These are phyloP conservation scores for Hippolais icterina DNA, from an alignment of 2,113 vertebrate genomes.

Conservation along the genomic window DNA sequence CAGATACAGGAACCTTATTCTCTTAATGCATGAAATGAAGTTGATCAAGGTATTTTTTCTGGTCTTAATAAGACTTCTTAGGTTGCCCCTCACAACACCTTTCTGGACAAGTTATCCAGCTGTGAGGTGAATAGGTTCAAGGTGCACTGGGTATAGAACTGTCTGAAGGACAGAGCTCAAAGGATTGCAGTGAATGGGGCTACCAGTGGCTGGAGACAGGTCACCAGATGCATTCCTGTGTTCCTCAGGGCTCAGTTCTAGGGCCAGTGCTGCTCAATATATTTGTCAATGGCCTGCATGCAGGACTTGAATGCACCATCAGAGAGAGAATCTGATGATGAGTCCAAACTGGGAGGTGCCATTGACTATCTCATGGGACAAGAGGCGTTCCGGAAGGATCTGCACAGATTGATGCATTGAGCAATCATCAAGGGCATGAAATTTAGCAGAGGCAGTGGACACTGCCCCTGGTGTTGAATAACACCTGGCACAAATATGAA, in stretches of 20 bases:
- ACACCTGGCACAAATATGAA: not conserved
- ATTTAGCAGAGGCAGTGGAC: not conserved
- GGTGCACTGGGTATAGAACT: not conserved
- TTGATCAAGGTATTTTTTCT: not conserved
- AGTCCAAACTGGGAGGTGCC: not conserved
- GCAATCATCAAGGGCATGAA: not conserved
- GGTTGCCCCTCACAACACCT: not conserved
- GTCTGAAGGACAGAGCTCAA: not conserved
- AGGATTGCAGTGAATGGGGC: not conserved
- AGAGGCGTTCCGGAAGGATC: not conserved
- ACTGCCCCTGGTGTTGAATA: not conserved
- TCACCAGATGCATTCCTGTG: not conserved
- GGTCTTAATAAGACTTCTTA: not conserved
- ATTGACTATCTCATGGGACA: not conserved
- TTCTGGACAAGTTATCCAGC: not conserved
- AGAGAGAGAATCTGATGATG: not conserved
- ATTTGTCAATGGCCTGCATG: not conserved
- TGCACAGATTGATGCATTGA: not conserved
- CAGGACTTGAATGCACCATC: not conserved
- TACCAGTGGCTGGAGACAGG: not conserved
- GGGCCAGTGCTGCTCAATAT: not conserved
- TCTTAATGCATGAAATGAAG: not conserved
- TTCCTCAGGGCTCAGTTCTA: not conserved
- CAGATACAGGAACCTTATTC: not conserved
- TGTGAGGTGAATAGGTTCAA: not conserved